These are phyloP conservation scores for Gymnodraco acuticeps DNA, from an alignment of 2,797 vertebrate genomes.

Conservation along the genomic window DNA sequence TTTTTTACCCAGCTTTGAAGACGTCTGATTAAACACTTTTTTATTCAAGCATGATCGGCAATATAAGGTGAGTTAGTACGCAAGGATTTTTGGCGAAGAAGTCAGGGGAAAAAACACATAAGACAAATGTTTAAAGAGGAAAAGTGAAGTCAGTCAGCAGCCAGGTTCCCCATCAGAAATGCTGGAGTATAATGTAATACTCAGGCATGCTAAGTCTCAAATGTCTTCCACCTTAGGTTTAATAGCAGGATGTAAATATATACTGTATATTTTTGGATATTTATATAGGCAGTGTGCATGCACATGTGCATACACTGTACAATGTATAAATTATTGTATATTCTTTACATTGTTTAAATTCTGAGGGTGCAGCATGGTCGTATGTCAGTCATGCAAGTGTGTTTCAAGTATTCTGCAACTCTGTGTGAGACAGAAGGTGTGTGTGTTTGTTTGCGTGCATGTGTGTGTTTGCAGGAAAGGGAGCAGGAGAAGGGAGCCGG, in stretches of 20 bases:
- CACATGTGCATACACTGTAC: conserved; percentile 33
- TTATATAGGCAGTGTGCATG: conserved; percentile 40
- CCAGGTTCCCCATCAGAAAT: conserved; percentile 41
- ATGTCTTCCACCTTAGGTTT: conserved; percentile 31
- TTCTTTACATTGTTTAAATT: conserved; percentile 43
- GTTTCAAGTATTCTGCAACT: conserved; percentile 67
- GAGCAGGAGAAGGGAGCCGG: conserved; percentile 46
- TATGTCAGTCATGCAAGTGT: conserved; percentile 64
- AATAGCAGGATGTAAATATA: conserved; percentile 36
- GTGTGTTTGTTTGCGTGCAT: neutral
- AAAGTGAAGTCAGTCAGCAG: conserved; percentile 27
- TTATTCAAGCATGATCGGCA: conserved; percentile 5
- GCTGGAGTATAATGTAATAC: conserved; percentile 29
- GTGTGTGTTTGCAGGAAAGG: neutral
- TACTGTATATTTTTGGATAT: conserved; percentile 23
- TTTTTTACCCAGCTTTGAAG: neutral
- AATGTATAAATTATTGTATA: conserved; percentile 20
- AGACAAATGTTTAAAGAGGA: conserved; percentile 21
- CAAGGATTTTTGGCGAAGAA: conserved; percentile 15
- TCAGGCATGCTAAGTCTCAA: conserved; percentile 55
- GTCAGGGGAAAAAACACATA: conserved; percentile 16
- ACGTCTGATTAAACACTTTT: neutral
- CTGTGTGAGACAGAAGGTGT: conserved; percentile 27
- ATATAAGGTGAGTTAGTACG: neutral
- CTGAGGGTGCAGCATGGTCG: conserved; percentile 41